Evolutionary conservation across 2,113 vertebrate genomes (phyloP), one percentile per base, ranked within the genome.

Genomic region (Colossoma macropomum): DNA sequence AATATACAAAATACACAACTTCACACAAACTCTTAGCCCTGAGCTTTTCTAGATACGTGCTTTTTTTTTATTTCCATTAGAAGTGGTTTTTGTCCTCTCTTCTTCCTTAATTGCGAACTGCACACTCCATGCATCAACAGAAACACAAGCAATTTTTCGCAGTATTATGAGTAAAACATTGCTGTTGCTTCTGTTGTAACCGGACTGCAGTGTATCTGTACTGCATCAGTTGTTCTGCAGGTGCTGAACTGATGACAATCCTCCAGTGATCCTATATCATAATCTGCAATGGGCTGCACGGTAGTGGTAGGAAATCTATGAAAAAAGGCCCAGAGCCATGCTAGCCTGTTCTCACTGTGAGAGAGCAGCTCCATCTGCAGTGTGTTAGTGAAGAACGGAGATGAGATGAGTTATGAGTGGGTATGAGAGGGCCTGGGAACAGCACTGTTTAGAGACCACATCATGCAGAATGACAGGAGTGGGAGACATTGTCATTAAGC

Each of bases 401-500:
- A 65, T 75, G 52, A 16, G n/a, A 69, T 28, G 32, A 16, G 66
- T 38, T 27, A 28, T 45, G 41, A 60, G 68, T 54, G 60, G 19
- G 65, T 71, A 19, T 54, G 69, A n/a, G 81, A 48, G n/a, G 41
- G 71, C 32, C 17, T 19, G 32, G 41, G 68, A 72, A 66, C 23
- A 68, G 83, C 54, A 17, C 62, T 69, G 60, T 75, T 79, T 63
- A 54, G 41, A 76, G 74, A 28, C 66, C 17, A 48, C 21, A 80
- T 63, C 66, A 72, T 70, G 34, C 25, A 38, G 34, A 70, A 85
- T 63, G 27, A 38, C 54, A 70, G 71, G 73, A 85, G 79, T 69
- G 27, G 70, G 45, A 78, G 65, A 79, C 62, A 69, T 82, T 66
- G 63, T 79, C 80, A 82, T 79, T 79, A 75, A 79, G 60, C 60